A percentile compares a stretch with the other conserved stretches of the same genome.
Evolutionary conservation across 2,888 invertebrate genomes (phyloP).

Genomic region (Oeneis ivallda): DNA sequence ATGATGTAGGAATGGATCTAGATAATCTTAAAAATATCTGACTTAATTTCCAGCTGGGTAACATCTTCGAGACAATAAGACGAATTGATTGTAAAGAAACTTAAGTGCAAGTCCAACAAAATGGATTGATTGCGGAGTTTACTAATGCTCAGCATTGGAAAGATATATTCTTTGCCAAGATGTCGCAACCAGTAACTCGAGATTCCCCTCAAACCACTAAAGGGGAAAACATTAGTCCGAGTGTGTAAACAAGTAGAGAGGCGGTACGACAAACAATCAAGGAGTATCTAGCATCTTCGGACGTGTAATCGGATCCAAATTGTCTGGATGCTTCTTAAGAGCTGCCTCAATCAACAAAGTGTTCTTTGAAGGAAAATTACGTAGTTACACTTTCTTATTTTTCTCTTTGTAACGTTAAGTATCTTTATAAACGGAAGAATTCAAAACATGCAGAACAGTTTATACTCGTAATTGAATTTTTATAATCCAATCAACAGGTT

Average conservation of each 20-base stretch:
- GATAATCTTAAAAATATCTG: neutral
- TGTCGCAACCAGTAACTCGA: constrained; percentile 57
- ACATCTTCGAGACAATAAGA: neutral
- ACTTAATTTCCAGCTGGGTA: neutral
- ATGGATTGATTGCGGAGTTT: constrained; percentile 27
- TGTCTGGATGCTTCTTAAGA: constrained; percentile 56
- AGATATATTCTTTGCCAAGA: constrained; percentile 41
- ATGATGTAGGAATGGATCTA: neutral
- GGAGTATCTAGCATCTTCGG: constrained; percentile 53
- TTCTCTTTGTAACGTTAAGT: constrained; percentile 1
- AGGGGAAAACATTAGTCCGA: constrained; percentile 58
- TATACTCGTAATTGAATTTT: too few species aligned
- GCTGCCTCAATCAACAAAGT: constrained; percentile 56
- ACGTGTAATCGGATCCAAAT: constrained; percentile 72
- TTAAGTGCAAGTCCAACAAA: constrained; percentile 28
- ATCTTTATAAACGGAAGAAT: neutral
- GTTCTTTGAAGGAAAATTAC: constrained; percentile 57
- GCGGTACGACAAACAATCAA: constrained; percentile 66
- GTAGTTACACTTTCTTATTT: constrained; percentile 33
- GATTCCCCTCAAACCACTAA: constrained; percentile 54
- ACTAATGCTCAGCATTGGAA: constrained; percentile 34
- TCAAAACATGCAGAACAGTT: neutral
- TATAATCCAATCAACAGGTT: too few species aligned
- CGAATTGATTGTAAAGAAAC: constrained; percentile 17
- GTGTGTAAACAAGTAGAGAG: constrained; percentile 62